Evolutionary conservation across 2,888 invertebrate genomes (phyloP).

Genomic region (Reticulitermes lucifugus): DNA sequence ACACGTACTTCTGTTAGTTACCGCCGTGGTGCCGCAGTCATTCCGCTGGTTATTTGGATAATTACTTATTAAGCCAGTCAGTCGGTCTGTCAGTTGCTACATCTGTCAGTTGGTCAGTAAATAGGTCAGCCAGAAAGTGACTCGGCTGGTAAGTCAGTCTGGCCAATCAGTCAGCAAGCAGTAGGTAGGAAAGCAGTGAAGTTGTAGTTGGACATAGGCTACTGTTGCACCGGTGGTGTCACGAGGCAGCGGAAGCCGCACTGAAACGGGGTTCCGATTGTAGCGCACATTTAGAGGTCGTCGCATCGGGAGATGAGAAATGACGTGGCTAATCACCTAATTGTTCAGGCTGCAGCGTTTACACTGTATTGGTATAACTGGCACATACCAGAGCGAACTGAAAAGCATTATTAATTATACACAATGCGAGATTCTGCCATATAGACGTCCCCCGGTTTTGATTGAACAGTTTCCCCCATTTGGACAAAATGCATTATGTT

Average conservation of each 20-base stretch:
- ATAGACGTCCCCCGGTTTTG: neutral
- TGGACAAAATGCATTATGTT: neutral
- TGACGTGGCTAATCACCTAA: conserved; percentile 43
- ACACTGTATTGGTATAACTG: conserved; percentile 23
- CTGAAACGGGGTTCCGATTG: neutral
- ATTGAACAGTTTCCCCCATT: neutral
- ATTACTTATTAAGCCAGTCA: too few relatives aligned
- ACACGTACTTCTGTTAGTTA: too few relatives aligned
- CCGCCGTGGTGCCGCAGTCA: too few relatives aligned
- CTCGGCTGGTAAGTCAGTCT: too few relatives aligned
- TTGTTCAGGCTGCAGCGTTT: conserved; percentile 34
- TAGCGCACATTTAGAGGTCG: neutral
- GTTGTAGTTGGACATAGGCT: neutral
- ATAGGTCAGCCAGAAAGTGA: too few relatives aligned
- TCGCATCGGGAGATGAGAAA: conserved; percentile 1
- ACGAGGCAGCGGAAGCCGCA: neutral
- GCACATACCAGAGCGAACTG: neutral
- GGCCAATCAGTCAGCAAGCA: too few relatives aligned
- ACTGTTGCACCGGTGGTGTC: neutral
- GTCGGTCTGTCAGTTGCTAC: too few relatives aligned
- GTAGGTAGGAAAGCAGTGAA: too few relatives aligned
- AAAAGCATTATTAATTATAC: conserved; percentile 38
- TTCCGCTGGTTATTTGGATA: too few relatives aligned
- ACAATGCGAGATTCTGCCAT: conserved; percentile 26
- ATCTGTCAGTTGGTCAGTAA: too few relatives aligned